Base-by-base conservation (phyloP, 1,140 invertebrate genomes). In the Penaeus japonicus region DNA sequence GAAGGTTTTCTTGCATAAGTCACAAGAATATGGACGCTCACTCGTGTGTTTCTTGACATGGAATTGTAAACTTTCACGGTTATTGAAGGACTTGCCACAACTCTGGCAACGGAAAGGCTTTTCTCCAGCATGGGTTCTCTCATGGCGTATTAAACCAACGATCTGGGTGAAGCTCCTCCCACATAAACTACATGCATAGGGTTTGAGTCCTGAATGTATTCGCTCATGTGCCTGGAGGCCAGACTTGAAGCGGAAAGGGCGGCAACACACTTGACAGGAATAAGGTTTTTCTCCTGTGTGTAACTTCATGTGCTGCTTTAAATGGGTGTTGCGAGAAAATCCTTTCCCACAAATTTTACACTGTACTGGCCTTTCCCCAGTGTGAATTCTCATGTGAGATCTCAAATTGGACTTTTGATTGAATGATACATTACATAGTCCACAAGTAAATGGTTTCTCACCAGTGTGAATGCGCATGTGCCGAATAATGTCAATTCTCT, bases 381-480 rank as follows among this genome's bases (percentile, higher is more conserved):
- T 93, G 92, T 98, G 97, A 65, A 97, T 94, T 91, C 96, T 96
- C 93, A 96, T 95, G 92, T 98, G 97, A 57, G 97, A 94, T 35
- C 97, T 94, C 89, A 98, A 93, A 92, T 98, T 97, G 54, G 97
- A 97, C 92, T 98, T 98, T 92, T 98, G 96, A 90, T 96, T 96
- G 92, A 97, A 97, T 80, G 96, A 95, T 92, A 98, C 98, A 7
- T 96, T 96, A 91, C 97, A 98, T 54, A 95, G 93, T 53, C 95
- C 95, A 93, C 97, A 98, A 53, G 82, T 89, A 30, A 89, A 89
- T 20, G 87, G 87, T 35, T 84, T 89, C 30, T 89, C 87, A 22
- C 87, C 87, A 0, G 87, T 89, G 24, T 89, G 87, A 79, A 89
- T 89, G 10, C 87, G 81, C 87, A 89, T 93, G 96, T 96, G 93